These are phyloP conservation scores for Ectemnius cavifrons DNA, from an alignment of 2,888 invertebrate species.

Conservation along the genomic window DNA sequence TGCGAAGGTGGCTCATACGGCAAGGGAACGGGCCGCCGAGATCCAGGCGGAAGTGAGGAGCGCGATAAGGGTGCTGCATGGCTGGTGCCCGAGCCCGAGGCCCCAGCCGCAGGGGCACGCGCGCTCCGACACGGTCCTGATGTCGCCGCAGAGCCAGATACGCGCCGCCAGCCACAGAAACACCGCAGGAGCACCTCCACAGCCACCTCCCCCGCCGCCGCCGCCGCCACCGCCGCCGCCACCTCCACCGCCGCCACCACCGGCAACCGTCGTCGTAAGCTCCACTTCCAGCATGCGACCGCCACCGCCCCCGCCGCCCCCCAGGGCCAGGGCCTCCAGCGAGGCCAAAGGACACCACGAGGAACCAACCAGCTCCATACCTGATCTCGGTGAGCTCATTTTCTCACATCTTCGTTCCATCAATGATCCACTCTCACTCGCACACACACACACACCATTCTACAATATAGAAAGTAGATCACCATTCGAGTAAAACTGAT, in stretches of 20 bases:
- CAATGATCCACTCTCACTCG: background rate
- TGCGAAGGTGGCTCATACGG: slow-evolving; percentile 75
- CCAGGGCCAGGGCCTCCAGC: slow-evolving; percentile 78
- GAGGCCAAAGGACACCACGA: slow-evolving; percentile 82
- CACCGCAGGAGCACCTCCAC: slow-evolving; percentile 44
- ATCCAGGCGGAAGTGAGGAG: slow-evolving; percentile 76
- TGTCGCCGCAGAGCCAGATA: slow-evolving; percentile 75
- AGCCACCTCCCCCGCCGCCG: slow-evolving; percentile 53
- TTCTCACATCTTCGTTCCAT: background rate
- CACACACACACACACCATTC: no score
- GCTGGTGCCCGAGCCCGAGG: slow-evolving; percentile 73
- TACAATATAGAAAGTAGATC: no score
- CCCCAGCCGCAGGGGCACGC: slow-evolving; percentile 54
- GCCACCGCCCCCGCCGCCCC: slow-evolving; percentile 78
- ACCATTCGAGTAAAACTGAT: no score
- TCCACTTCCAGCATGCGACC: slow-evolving; percentile 82
- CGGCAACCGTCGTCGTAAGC: slow-evolving; percentile 73
- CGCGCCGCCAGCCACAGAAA: slow-evolving; percentile 56
- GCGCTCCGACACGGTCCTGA: slow-evolving; percentile 72
- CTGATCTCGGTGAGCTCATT: slow-evolving; percentile 88
- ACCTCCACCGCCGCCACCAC: slow-evolving; percentile 69
- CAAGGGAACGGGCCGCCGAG: slow-evolving; percentile 74
- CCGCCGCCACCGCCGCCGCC: slow-evolving; percentile 76
- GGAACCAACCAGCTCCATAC: slow-evolving; percentile 92
- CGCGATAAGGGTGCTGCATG: slow-evolving; percentile 75